phyloP scores from a whole-genome alignment of 2,113 vertebrate genomes.

The Prochilodus magdalenae region DNA sequence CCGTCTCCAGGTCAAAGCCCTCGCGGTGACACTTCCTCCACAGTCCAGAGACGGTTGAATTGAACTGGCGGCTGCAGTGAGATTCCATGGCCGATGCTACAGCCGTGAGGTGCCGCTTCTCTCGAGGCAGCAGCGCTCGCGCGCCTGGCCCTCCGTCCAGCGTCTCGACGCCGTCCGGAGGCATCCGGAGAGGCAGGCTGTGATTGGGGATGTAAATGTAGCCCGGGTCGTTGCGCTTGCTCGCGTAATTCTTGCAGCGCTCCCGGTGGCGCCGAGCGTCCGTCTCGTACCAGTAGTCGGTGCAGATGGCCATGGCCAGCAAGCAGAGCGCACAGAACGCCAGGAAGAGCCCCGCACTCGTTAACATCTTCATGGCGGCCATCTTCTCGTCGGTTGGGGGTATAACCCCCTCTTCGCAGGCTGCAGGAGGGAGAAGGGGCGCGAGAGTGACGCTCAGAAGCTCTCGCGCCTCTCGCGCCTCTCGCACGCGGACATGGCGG shows the following conservation, averaged over 20 bases:
- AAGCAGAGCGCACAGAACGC: slow-evolving; percentile 85
- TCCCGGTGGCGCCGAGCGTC: slow-evolving; percentile 88
- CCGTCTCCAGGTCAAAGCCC: slow-evolving; percentile 88
- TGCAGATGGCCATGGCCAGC: slow-evolving; percentile 88
- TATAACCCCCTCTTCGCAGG: neutral
- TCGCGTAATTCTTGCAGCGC: slow-evolving; percentile 87
- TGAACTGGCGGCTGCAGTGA: slow-evolving; percentile 88
- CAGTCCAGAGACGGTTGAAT: slow-evolving; percentile 87
- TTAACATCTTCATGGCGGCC: slow-evolving; percentile 90
- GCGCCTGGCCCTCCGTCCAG: slow-evolving; percentile 61
- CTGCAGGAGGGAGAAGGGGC: neutral
- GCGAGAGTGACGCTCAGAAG: slow-evolving; percentile 68
- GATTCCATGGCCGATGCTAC: slow-evolving; percentile 82
- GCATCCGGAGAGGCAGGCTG: slow-evolving; percentile 88
- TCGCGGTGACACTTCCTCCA: slow-evolving; percentile 89
- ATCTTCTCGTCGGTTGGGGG: slow-evolving; percentile 75
- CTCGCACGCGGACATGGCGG: slow-evolving; percentile 65
- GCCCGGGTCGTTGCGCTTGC: slow-evolving; percentile 88
- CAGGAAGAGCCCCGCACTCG: slow-evolving; percentile 85
- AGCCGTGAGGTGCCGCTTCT: slow-evolving; percentile 74
- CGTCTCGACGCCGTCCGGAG: slow-evolving; percentile 72
- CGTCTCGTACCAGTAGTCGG: slow-evolving; percentile 91
- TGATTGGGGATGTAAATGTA: slow-evolving; percentile 88
- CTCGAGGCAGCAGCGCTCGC: slow-evolving; percentile 58
- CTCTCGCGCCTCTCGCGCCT: slow-evolving; percentile 60